Base-by-base conservation (phyloP, 1,140 invertebrate species). In the Drosophila athabasca region DNA sequence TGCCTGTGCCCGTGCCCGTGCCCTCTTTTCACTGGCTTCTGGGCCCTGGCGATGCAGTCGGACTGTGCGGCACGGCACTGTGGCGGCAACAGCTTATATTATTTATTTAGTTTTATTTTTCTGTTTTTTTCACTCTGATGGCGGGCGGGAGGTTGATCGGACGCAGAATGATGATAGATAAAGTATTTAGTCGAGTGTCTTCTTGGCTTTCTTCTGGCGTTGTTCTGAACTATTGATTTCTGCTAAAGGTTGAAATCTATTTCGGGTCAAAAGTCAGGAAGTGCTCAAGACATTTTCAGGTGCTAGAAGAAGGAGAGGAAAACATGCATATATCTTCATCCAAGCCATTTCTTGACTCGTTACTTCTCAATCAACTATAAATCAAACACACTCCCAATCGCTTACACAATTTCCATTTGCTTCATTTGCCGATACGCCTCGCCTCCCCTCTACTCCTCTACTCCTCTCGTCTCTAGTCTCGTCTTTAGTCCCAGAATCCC, bases 71-170 rank as follows among this genome's bases (percentile, higher is more conserved):
- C 73, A 52, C 29, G 50, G 29, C 73, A 52, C 29, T 45, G 29
- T 70, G 65, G 73, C 73, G 65, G 51, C 65, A 76, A 62, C 41
- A 66, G 53, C 66, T 72, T 77, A 45, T 54, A 71, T 77, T 77
- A 77, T 77, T 77, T 77, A 76, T 76, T 67, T 76, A 52, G 57
- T 53, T 76, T 76, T 59, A 48, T 46, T 66, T 74, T 49, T 54
- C 43, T 35, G 43, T 53, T 57, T 19, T 31, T 57, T 57, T n/a
- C 43, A 49, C 64, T 68, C 64, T 66, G 26, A 6, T n/a, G 50
- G 31, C 24, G 9, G 6, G n/a, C 24, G 35, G 22, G 43, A 7
- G 49, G 22, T 44, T 13, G 50, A 35, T 60, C 0, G 59, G 64
- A 57, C 51, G 24, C 64, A 31, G 64, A 69, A 69, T 69, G 66